Conservation (phyloP, 2,113 vertebrate genomes). For the Sarotherodon lohbergeri region DNA sequence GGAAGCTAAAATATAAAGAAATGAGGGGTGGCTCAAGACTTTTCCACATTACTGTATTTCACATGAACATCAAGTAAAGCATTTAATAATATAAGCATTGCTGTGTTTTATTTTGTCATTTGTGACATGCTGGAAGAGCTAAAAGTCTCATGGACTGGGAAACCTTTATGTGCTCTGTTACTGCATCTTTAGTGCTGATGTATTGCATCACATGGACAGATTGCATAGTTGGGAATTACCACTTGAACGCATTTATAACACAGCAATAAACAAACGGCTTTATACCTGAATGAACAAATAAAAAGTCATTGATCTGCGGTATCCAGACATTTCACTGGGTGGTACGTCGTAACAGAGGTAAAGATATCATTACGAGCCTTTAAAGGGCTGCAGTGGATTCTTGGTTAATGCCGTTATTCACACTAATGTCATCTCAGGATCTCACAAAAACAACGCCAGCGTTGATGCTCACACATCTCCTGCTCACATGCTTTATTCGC, state of each 20-base stretch:
- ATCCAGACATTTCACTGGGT: background rate
- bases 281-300: background rate
- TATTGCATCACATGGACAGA: background rate
- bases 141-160: background rate
- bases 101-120: background rate
- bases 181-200: background rate
- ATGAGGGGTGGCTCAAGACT: background rate
- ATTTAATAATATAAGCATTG: background rate
- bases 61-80: background rate
- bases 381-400: background rate
- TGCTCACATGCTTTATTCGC: constrained; percentile 19
- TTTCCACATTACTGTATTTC: background rate
- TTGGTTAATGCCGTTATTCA: background rate
- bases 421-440: background rate
- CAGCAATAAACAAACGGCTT: background rate
- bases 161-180: background rate
- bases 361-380: background rate
- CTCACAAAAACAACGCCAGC: background rate
- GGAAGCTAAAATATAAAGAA: background rate
- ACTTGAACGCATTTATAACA: background rate
- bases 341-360: background rate
- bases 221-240: background rate
- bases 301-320: background rate
- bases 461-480: background rate
- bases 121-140: background rate